Evolutionary conservation across 2,113 vertebrate genomes (phyloP).

Genomic region (Eulacestoma nigropectus): DNA sequence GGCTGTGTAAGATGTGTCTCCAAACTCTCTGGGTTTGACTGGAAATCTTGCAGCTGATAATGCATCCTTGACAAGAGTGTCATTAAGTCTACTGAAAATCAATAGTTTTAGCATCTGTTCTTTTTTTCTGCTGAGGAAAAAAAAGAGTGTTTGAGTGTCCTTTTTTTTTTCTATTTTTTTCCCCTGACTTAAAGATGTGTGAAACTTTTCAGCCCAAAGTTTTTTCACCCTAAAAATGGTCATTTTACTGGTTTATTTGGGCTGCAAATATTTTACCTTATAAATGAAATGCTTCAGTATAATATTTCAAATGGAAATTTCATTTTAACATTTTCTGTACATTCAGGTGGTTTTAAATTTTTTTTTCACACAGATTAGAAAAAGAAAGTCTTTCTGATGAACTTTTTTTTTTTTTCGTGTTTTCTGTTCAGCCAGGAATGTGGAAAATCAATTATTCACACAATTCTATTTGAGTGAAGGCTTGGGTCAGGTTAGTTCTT

Average conservation of each 20-base stretch:
- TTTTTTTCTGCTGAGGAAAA: not conserved
- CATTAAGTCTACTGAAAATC: not conserved
- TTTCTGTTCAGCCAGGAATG: not conserved
- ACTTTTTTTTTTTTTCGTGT: not conserved
- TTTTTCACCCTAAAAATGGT: not conserved
- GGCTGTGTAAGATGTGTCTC: not conserved
- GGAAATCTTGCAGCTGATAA: not conserved
- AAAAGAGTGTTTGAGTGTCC: not conserved
- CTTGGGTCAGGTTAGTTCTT: slow-evolving; percentile 40
- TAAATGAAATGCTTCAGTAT: not conserved
- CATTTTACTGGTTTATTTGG: not conserved
- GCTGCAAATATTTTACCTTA: not conserved
- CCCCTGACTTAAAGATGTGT: not conserved
- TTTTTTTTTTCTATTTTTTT: too few species aligned
- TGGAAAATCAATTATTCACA: slow-evolving; percentile 55
- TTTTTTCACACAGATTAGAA: not conserved
- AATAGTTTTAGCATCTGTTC: not conserved
- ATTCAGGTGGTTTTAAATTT: not conserved
- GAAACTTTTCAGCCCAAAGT: not conserved
- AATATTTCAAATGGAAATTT: not conserved
- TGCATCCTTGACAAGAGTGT: not conserved
- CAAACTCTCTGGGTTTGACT: not conserved
- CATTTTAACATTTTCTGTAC: not conserved
- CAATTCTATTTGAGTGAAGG: slow-evolving; percentile 19
- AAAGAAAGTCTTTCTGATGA: not conserved